These are phyloP conservation scores for Anas acuta DNA, from an alignment of 2,797 vertebrate genomes.

Conservation along the genomic window DNA sequence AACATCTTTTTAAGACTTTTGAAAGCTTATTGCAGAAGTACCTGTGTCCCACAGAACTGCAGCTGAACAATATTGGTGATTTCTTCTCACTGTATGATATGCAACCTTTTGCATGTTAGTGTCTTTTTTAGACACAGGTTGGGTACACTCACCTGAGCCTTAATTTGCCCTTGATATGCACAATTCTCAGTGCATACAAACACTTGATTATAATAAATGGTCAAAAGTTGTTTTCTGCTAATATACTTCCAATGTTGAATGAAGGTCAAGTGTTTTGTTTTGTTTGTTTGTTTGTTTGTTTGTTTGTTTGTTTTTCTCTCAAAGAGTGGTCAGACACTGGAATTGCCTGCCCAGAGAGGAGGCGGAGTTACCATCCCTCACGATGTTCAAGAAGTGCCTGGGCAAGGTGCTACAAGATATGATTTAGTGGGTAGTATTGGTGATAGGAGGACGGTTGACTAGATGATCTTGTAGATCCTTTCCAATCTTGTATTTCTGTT, in stretches of 20 bases:
- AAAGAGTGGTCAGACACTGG: no score
- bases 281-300: no score
- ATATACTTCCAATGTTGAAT: background rate
- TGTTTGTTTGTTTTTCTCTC: no score
- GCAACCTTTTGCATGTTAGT: accelerated
- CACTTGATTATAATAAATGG: background rate
- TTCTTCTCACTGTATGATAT: accelerated
- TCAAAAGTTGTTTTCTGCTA: background rate
- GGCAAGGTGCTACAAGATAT: no score
- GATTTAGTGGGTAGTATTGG: no score
- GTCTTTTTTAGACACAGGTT: background rate
- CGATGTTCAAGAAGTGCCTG: no score
- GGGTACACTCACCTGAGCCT: background rate
- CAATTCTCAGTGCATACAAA: background rate
- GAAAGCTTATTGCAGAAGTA: background rate
- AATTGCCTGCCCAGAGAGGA: no score
- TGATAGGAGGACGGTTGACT: no score
- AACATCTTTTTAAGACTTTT: background rate
- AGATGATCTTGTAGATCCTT: no score
- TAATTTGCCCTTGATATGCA: background rate
- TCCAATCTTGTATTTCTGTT: no score
- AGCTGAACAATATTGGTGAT: background rate
- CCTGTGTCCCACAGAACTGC: background rate
- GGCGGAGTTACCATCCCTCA: no score
- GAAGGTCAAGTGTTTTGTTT: accelerated